Evolutionary conservation across 2,113 vertebrate species (phyloP).

Genomic region (Puma concolor): DNA sequence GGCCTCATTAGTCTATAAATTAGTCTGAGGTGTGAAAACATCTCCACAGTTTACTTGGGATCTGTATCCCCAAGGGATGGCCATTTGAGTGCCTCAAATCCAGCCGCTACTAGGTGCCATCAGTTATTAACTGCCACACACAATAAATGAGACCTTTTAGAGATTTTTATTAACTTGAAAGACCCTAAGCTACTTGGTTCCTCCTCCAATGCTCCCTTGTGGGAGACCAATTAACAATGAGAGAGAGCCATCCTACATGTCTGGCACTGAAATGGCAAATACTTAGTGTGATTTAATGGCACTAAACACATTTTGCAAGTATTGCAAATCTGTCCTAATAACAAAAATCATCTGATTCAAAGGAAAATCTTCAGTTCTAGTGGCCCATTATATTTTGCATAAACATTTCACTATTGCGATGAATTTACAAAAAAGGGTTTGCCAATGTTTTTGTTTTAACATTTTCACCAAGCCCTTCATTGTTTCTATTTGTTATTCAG

Average conservation of each 20-base stretch:
- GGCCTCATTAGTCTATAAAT: neutral
- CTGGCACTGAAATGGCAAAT: neutral
- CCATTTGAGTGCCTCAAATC: neutral
- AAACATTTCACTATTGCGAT: neutral
- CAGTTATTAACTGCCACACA: slow-evolving; percentile 50
- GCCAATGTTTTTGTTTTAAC: neutral
- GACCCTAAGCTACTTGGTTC: neutral
- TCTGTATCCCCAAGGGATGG: neutral
- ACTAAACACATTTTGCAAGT: neutral
- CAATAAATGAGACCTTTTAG: neutral
- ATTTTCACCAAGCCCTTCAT: neutral
- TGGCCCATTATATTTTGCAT: neutral
- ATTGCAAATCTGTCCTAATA: neutral
- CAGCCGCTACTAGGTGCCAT: slow-evolving; percentile 46
- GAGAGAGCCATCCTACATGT: neutral
- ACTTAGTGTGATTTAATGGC: neutral
- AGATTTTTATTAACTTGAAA: slow-evolving; percentile 24
- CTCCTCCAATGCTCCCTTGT: neutral
- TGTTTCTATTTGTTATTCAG: neutral
- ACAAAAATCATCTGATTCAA: neutral
- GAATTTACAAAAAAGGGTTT: neutral
- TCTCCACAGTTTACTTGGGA: neutral
- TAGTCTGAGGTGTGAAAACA: neutral
- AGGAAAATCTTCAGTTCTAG: neutral
- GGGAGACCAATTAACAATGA: neutral